These are phyloP conservation scores for Gambusia affinis DNA, from an alignment of 2,113 vertebrate genomes.

Conservation along the genomic window DNA sequence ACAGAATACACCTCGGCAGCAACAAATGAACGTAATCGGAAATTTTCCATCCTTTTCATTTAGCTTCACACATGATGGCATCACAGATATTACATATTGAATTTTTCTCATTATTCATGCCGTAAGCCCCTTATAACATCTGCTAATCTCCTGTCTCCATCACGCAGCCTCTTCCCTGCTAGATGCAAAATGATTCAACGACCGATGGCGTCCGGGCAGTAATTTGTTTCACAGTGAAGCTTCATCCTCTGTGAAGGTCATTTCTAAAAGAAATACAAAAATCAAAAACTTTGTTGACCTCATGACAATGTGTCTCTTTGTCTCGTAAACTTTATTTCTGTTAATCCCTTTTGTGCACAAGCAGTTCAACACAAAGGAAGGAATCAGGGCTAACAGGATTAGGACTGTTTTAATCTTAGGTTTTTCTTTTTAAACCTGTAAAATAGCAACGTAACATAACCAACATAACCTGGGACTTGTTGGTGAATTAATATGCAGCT, in stretches of 20 bases:
- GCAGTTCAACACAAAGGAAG: background rate
- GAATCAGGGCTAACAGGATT: background rate
- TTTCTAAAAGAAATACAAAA: constrained; percentile 34
- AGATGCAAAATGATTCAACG: constrained; percentile 29
- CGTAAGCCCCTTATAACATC: background rate
- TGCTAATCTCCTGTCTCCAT: background rate
- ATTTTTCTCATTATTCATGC: constrained; percentile 31
- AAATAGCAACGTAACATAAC: background rate
- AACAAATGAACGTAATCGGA: constrained; percentile 28
- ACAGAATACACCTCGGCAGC: constrained; percentile 10
- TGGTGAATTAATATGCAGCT: background rate
- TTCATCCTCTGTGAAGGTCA: constrained; percentile 55
- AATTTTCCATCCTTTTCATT: constrained; percentile 35
- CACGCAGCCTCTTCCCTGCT: too few relatives aligned
- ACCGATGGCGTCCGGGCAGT: constrained; percentile 47
- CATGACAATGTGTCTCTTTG: background rate
- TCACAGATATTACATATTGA: constrained; percentile 27
- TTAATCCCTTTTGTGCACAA: background rate
- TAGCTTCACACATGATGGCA: constrained; percentile 12
- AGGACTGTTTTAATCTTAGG: background rate
- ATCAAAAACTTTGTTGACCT: constrained; percentile 11
- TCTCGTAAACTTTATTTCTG: background rate
- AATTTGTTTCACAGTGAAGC: constrained; percentile 53
- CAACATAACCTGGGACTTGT: background rate
- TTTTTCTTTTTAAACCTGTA: background rate